Base-by-base conservation (phyloP, 2,888 invertebrate species). In the Standfussiana lucernea region DNA sequence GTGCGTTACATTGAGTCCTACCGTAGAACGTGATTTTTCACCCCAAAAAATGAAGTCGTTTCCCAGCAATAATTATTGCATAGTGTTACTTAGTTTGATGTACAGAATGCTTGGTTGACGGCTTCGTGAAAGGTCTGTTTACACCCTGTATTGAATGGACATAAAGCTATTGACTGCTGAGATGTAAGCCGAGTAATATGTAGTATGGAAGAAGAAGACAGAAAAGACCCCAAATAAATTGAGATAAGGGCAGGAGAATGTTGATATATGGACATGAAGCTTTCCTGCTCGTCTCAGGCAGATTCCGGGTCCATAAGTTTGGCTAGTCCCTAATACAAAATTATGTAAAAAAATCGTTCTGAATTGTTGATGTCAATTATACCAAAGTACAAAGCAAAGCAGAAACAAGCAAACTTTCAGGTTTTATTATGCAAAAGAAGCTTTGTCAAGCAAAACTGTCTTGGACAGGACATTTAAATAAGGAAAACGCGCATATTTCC, bases 401-500 rank as follows among this genome's bases (percentile, higher is more conserved):
- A 50, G 10, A 72, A 50, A 18, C 47, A 32, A 50, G 6, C 28
- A 28, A 24, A 37, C 3, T 8, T 77, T 24, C 8, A 28, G 28
- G 24, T 28, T 28, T 42, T 79, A 28, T 18, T n/a, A 47, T 37
- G 28, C 66, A 45, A 72, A 47, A 42, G 32, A 11, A 56, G 15
- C 28, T 42, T 59, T 79, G 42, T 61, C n/a, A 35, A 35, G 24
- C 69, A 61, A 69, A 70, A 61, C 65, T 53, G 40, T 28, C 67
- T 35, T 35, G 40, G 37, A 56, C 50, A 61, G 50, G 70, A 67
- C 15, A 64, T 67, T n/a, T 37, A 37, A 66, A 79, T 62, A 77
- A 72, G 85, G 76, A 85, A 85, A 84, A 85, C 24, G 21, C 24
- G 7, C 32, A 70, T 75, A 76, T 69, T 74, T 67, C 74, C 64